Evolutionary conservation across 2,113 vertebrate genomes (phyloP), one percentile per base, ranked within the genome.

Genomic region (Prinia subflava): DNA sequence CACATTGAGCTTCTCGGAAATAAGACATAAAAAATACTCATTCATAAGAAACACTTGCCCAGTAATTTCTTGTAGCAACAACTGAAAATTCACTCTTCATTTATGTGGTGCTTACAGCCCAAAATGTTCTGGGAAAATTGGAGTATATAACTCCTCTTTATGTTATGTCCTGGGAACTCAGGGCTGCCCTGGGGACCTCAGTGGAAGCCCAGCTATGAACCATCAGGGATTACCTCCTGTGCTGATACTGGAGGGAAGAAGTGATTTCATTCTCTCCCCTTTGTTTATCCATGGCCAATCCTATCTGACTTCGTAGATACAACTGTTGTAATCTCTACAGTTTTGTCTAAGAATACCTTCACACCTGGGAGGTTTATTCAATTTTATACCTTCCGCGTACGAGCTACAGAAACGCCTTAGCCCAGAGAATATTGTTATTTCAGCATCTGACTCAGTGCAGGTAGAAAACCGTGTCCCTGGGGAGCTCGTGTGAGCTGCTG

Each of bases 401-500:
- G 39, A 73, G n/a, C 39, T 44, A 16, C 28, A 68, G 71, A 76
- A 81, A 83, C 19, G 33, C 25, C 33, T 28, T 5, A 71, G 11
- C 25, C 30, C 44, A 37, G 35, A 1, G 5, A 68, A 60, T 10
- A 42, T 3, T 23, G 17, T 31, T 52, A 3, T 47, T 30, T 62
- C 31, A n/a, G 14, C 44, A 7, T 30, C 24, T 25, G 47, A 5
- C 9, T 37, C 4, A 0, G 42, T 6, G 64, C 15, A 22, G 47
- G 22, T 64, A 4, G 82, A 64, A 52, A 19, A 0, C 2, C 33
- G 0, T 2, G 50, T 53, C 39, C 0, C 44, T 3, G 4, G 22
- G 27, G 21, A 50, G 57, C n/a, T 21, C 1, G 0, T 2, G 12
- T 7, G 31, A 1, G 52, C 47, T 3, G 7, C 1, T 3, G 10